Evolutionary conservation across 2,113 vertebrate species (phyloP), one percentile per base, ranked within the genome.

Genomic region (Willisornis vidua): DNA sequence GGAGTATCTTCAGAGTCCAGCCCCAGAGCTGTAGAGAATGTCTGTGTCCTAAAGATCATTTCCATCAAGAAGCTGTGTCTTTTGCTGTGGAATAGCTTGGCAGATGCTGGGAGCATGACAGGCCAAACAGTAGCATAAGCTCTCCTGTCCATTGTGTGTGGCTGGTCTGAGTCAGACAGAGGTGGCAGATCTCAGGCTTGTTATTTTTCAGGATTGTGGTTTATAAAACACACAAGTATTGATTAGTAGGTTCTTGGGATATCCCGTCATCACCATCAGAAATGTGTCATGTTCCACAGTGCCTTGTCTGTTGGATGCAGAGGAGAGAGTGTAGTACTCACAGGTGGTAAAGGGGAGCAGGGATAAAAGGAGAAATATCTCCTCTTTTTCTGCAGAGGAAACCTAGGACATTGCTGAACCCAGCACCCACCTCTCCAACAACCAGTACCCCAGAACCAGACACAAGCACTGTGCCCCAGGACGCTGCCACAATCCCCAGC

Each of bases 371-470:
- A 96, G 86, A 98, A 98, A 95, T 97, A 94, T 98, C 93, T 92
- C 94, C 95, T 97, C 94, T 96, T 74, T 97, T 97, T 98, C 97
- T 97, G 93, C 98, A 99, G 99, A 99, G 99, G 96, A 99, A 99
- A 98, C 98, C 99, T 68, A 98, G 99, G 80, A 98, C 98, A 97
- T 98, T 99, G 93, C 98, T 99, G 97, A 99, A 99, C 97, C 98
- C 98, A 91, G 98, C 98, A 94, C 99, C 99, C 97, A 99, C 98
- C 51, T 99, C 99, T 96, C 99, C 99, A 95, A 99, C 99, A 97
- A 99, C 98, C 97, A 99, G 99, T 98, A 99, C 99, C 68, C 99
- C 99, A 87, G 99, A 99, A 93, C 99, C 99, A 57, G 99, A 99
- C 97, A 99, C 99, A 97, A 99, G 99, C 98, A 99, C 99, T 95